phyloP scores from a whole-genome alignment of 2,113 vertebrate species.

The Festucalex cinctus region DNA sequence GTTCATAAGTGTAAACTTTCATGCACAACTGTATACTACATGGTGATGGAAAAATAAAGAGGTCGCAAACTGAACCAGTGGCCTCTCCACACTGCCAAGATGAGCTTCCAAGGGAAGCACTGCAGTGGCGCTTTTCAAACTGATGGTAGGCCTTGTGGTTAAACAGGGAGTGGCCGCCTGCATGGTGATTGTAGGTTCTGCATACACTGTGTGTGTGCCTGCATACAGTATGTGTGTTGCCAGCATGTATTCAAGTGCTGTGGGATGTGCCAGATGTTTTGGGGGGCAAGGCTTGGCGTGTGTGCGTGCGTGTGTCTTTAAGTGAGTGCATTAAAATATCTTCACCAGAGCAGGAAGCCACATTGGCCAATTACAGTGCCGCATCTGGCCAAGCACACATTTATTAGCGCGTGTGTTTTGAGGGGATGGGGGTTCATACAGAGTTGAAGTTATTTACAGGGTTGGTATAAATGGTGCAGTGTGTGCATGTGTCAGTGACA shows the following conservation, averaged over 20 bases:
- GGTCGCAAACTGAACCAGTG: slow-evolving; percentile 11
- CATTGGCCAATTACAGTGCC: slow-evolving; percentile 71
- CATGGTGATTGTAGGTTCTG: slow-evolving; percentile 26
- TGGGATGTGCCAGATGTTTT: slow-evolving; percentile 62
- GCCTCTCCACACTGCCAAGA: slow-evolving; percentile 17
- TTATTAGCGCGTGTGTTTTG: slow-evolving; percentile 37
- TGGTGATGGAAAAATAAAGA: neutral
- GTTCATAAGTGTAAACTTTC: no score
- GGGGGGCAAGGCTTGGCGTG: slow-evolving; percentile 51
- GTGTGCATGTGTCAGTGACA: slow-evolving; percentile 34
- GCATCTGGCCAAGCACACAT: slow-evolving; percentile 70
- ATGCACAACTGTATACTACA: neutral
- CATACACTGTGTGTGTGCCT: slow-evolving; percentile 29
- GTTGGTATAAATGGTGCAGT: slow-evolving; percentile 41
- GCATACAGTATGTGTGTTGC: slow-evolving; percentile 32
- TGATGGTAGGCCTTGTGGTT: slow-evolving; percentile 58
- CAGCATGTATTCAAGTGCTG: slow-evolving; percentile 50
- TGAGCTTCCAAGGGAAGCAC: slow-evolving; percentile 40
- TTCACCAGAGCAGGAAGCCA: slow-evolving; percentile 70
- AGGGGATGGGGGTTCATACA: slow-evolving; percentile 50
- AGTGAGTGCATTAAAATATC: slow-evolving; percentile 68
- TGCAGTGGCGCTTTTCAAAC: slow-evolving; percentile 51
- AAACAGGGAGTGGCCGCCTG: slow-evolving; percentile 54
- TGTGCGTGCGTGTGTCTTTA: slow-evolving; percentile 21
- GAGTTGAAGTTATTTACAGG: slow-evolving; percentile 65